phyloP scores from a whole-genome alignment of 2,888 invertebrate genomes.

The Camponotus fellah region DNA sequence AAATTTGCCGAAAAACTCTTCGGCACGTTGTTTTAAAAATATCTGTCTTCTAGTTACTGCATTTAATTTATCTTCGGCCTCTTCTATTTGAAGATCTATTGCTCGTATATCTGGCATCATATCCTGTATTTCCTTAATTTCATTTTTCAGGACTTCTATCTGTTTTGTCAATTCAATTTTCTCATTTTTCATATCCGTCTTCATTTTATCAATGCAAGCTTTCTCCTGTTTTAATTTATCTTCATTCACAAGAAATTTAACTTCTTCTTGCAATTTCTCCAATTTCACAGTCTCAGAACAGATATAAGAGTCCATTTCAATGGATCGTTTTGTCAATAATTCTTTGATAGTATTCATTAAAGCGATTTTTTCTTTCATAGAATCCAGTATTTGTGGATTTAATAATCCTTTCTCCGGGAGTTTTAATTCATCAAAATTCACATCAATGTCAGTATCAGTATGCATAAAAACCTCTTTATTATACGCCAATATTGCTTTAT shows the following conservation, averaged over 20 bases:
- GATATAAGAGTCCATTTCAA: constrained; percentile 55
- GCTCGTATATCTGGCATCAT: constrained; percentile 63
- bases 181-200: constrained; percentile 66
- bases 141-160: constrained; percentile 73
- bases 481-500: constrained; percentile 78
- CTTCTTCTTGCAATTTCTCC: constrained; percentile 70
- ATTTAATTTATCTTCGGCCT: constrained; percentile 76
- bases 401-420: constrained; percentile 78
- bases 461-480: constrained; percentile 80
- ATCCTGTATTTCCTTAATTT: constrained; percentile 69
- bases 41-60: constrained; percentile 72
- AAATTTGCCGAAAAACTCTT: constrained; percentile 76
- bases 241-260: constrained; percentile 66
- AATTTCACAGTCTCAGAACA: constrained; percentile 61
- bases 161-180: constrained; percentile 74
- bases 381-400: constrained; percentile 69
- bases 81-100: constrained; percentile 68
- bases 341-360: constrained; percentile 67
- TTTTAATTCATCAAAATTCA: constrained; percentile 75
- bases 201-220: constrained; percentile 68
- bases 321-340: constrained; percentile 60
- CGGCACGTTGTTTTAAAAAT: constrained; percentile 73
- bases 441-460: constrained; percentile 62
- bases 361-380: constrained; percentile 64
- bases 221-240: constrained; percentile 72